phyloP scores from a whole-genome alignment of 2,113 vertebrate species.

The Indicator maculatus region DNA sequence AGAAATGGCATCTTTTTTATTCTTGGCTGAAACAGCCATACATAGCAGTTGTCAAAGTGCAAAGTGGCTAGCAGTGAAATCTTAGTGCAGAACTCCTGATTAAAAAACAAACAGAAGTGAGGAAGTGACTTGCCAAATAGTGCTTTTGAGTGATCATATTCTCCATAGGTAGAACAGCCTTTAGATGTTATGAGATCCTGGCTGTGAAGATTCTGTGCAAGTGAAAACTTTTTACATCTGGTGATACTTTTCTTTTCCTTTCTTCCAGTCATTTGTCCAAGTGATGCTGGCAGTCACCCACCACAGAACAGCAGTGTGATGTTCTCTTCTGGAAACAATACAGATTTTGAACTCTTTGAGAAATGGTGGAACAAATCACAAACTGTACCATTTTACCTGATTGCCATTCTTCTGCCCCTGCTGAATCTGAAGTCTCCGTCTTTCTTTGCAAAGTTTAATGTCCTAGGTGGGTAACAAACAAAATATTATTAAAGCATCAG shows the following conservation, averaged over 20 bases:
- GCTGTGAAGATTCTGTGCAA: not conserved
- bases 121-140: not conserved
- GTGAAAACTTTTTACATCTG: not conserved
- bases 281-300: constrained; percentile 47
- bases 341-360: constrained; percentile 77
- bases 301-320: constrained; percentile 57
- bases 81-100: not conserved
- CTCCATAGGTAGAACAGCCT: not conserved
- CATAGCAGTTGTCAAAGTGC: not conserved
- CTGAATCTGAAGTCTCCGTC: constrained; percentile 94
- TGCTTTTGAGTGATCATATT: not conserved
- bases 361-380: constrained; percentile 89
- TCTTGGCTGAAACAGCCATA: not conserved
- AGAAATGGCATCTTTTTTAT: not conserved
- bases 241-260: not conserved
- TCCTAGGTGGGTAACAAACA: constrained; percentile 83
- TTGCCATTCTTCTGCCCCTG: constrained; percentile 87
- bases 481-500: not conserved
- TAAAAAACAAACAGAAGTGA: not conserved
- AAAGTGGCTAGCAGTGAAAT: not conserved
- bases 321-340: constrained; percentile 39
- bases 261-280: constrained; percentile 89
- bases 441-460: constrained; percentile 97
- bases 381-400: constrained; percentile 92
- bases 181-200: not conserved